phyloP scores from a whole-genome alignment of 2,797 vertebrate species.

The Vespertilio murinus region DNA sequence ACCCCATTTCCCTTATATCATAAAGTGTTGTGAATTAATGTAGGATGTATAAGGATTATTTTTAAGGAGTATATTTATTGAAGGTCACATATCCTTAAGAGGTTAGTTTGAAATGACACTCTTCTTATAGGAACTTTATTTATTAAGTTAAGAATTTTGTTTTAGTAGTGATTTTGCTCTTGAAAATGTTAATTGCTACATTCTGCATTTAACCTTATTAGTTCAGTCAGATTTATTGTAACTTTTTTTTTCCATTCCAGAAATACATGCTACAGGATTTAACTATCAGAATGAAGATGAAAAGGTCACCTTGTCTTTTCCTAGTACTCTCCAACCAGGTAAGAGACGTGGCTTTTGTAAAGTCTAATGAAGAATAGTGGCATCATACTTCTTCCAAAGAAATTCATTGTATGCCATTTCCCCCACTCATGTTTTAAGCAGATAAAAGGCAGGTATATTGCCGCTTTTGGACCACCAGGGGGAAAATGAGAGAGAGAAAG shows the following conservation, averaged over 20 bases:
- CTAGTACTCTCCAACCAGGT: slow-evolving; percentile 96
- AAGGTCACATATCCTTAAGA: not conserved
- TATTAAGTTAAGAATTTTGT: slow-evolving; percentile 7
- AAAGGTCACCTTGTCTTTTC: slow-evolving; percentile 98
- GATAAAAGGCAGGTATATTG: slow-evolving; percentile 3
- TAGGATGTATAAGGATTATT: not conserved
- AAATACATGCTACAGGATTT: slow-evolving; percentile 98
- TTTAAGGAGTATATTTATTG: slow-evolving; percentile 28
- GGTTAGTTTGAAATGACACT: slow-evolving; percentile 28
- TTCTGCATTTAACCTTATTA: not conserved
- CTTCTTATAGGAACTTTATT: slow-evolving; percentile 45
- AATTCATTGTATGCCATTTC: not conserved
- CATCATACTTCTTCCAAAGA: not conserved
- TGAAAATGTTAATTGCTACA: slow-evolving; percentile 35
- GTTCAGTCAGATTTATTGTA: not conserved
- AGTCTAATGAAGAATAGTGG: not conserved
- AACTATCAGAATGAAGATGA: slow-evolving; percentile 99
- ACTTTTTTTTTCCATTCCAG: slow-evolving; percentile 82
- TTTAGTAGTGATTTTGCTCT: slow-evolving; percentile 50
- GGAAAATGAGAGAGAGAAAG: not conserved
- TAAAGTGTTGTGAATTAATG: slow-evolving; percentile 31
- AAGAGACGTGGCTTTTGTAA: slow-evolving; percentile 65
- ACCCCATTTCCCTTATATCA: not conserved
- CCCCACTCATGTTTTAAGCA: not conserved
- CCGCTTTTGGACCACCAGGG: not conserved